Conservation (phyloP, 2,113 vertebrate species). For the Forbesichthys agassizii region DNA sequence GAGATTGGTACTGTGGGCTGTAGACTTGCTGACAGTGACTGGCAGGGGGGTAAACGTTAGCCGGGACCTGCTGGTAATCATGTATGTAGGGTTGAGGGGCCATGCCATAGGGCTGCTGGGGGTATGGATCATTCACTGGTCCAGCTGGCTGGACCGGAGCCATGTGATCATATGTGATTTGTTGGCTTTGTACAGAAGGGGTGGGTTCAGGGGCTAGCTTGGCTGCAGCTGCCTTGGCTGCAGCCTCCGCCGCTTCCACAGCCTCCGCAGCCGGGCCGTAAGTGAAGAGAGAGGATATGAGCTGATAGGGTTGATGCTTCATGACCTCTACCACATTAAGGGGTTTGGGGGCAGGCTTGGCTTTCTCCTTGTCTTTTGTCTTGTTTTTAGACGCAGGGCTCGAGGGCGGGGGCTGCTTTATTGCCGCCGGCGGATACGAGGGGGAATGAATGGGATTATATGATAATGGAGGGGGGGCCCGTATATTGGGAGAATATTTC, state of each 20-base stretch:
- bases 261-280: conserved; percentile 84
- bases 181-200: conserved; percentile 68
- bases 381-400: conserved; percentile 70
- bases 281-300: conserved; percentile 91
- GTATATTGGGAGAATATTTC: conserved; percentile 93
- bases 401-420: conserved; percentile 77
- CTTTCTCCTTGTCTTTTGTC: conserved; percentile 80
- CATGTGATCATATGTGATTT: conserved; percentile 65
- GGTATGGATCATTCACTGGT: conserved; percentile 67
- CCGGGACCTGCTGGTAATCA: conserved; percentile 73
- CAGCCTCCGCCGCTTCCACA: conserved; percentile 43
- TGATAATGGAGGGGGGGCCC: conserved; percentile 89
- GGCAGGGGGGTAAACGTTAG: conserved; percentile 58
- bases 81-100: conserved; percentile 71
- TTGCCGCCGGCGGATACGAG: conserved; percentile 87
- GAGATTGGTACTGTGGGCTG: conserved; percentile 67
- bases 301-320: conserved; percentile 96
- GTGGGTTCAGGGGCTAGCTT: conserved; percentile 56
- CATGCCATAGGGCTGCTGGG: conserved; percentile 77
- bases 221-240: conserved; percentile 57
- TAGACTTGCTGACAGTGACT: conserved; percentile 64
- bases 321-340: conserved; percentile 93
- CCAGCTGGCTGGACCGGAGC: conserved; percentile 71
- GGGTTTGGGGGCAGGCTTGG: conserved; percentile 84
- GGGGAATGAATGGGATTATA: conserved; percentile 95